A percentile compares a stretch with the other conserved stretches of the same genome.
These are phyloP conservation scores for Cephus rjabovi DNA, from an alignment of 2,888 invertebrate genomes.

Conservation along the genomic window DNA sequence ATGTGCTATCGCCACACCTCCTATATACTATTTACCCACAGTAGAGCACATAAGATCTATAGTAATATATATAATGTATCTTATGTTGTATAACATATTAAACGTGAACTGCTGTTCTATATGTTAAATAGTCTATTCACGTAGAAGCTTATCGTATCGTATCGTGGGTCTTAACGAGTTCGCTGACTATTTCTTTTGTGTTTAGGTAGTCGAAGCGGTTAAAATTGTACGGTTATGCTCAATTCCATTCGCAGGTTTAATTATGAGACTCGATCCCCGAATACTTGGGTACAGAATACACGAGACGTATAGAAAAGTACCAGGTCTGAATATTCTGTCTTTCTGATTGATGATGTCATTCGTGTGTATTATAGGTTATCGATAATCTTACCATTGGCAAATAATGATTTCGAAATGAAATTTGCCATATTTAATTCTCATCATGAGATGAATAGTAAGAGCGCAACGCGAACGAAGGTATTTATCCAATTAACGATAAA, in stretches of 20 bases:
- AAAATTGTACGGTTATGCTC: neutral
- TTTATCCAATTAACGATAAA: neutral
- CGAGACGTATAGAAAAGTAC: neutral
- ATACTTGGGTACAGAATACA: neutral
- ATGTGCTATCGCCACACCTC: conserved; percentile 62
- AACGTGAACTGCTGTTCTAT: conserved; percentile 45
- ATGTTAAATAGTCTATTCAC: conserved; percentile 32
- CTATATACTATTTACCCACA: conserved; percentile 50
- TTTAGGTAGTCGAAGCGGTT: neutral
- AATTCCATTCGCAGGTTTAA: neutral
- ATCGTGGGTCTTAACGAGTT: conserved; percentile 27
- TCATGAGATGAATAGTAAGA: neutral
- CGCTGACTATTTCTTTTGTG: neutral
- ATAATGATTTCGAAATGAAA: neutral
- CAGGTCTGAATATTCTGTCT: neutral
- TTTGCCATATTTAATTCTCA: neutral
- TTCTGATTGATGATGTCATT: neutral
- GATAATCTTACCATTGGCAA: neutral
- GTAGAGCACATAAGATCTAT: conserved; percentile 40
- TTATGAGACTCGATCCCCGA: neutral
- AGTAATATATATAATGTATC: conserved; percentile 56
- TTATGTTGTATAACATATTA: conserved; percentile 56
- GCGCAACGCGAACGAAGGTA: neutral
- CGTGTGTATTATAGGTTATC: neutral
- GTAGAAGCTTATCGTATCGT: conserved; percentile 31